These are phyloP conservation scores for Anguilla japonica DNA, from an alignment of 2,113 vertebrate genomes.

Conservation along the genomic window DNA sequence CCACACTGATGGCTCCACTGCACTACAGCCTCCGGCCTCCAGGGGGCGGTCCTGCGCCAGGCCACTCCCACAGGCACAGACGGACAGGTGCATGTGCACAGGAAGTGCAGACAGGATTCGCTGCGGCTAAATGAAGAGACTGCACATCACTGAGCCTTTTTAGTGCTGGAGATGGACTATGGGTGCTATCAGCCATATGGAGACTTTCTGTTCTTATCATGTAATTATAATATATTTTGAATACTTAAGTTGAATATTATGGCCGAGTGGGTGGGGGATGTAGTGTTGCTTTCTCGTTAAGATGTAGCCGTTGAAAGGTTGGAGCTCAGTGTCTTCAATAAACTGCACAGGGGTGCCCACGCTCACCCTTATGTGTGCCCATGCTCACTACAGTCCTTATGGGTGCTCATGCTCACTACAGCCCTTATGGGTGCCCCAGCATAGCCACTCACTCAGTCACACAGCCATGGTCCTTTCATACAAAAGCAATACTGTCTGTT, in stretches of 20 bases:
- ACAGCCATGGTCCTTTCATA: neutral
- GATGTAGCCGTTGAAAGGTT: neutral
- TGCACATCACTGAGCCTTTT: neutral
- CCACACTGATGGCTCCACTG: constrained; percentile 48
- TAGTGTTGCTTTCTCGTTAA: neutral
- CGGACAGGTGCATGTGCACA: neutral
- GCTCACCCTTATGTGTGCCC: too few relatives aligned
- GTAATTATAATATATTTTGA: constrained; percentile 27
- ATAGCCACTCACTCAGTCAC: neutral
- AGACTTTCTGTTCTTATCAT: constrained; percentile 5
- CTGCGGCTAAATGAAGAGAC: neutral
- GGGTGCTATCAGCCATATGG: neutral
- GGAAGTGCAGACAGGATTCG: neutral
- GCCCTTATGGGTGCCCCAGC: neutral
- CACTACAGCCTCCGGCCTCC: constrained; percentile 31
- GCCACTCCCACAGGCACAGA: neutral
- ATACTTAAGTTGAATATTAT: neutral
- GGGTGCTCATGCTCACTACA: too few relatives aligned
- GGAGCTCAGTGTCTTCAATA: neutral
- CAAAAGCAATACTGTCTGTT: neutral
- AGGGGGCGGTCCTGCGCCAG: neutral
- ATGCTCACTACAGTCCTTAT: neutral
- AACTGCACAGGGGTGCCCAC: neutral
- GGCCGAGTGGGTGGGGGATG: neutral
- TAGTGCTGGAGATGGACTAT: neutral